These are phyloP conservation scores for Allobates femoralis DNA, from an alignment of 2,797 vertebrate genomes.

Conservation along the genomic window DNA sequence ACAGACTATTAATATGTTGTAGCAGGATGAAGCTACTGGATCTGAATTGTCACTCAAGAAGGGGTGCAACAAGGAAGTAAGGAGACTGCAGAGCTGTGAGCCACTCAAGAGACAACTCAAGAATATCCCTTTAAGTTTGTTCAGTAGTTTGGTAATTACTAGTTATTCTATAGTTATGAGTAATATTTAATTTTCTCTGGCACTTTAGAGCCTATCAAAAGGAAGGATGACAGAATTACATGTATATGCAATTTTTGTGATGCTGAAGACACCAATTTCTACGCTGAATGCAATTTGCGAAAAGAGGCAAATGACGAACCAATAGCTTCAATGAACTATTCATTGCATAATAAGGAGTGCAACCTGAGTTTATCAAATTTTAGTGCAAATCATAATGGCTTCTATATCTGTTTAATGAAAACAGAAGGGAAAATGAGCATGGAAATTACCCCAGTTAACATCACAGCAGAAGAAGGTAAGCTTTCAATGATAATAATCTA, in stretches of 20 bases:
- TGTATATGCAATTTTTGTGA: not conserved
- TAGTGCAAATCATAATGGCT: constrained; percentile 12
- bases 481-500: not conserved
- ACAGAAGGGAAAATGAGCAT: not conserved
- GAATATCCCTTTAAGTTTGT: too few species aligned
- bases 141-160: not conserved
- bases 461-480: not conserved
- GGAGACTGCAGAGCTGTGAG: too few species aligned
- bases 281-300: not conserved
- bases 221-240: not conserved
- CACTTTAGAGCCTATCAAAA: not conserved
- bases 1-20: too few species aligned
- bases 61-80: too few species aligned
- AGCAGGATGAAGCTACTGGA: too few species aligned
- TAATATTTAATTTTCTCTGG: not conserved
- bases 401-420: constrained; percentile 24
- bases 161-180: not conserved
- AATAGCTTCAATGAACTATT: constrained; percentile 17
- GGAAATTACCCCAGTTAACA: constrained; percentile 5
- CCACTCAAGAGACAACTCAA: too few species aligned
- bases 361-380: constrained; percentile 13
- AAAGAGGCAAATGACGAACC: not conserved
- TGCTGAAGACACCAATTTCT: not conserved
- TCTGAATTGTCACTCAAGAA: too few species aligned
- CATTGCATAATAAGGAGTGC: not conserved